These are phyloP conservation scores for Apostichopus californicus DNA, from an alignment of 35 echinoderm and acorn worm species.

Conservation along the genomic window DNA sequence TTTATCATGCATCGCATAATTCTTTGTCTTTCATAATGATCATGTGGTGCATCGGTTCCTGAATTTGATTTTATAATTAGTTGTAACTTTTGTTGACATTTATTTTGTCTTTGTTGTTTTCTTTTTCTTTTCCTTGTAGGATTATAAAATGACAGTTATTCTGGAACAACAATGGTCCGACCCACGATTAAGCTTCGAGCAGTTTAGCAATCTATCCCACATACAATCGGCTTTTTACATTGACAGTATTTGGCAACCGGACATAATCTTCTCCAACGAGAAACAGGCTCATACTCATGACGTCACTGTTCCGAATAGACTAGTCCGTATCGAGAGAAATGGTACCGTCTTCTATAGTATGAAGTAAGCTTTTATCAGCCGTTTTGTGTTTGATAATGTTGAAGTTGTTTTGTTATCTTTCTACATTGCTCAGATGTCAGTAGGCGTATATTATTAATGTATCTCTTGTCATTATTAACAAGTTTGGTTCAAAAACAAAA, in stretches of 20 bases:
- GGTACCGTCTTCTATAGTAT: constrained; percentile 77
- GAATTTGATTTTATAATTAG: too few relatives aligned
- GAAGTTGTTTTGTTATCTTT: too few relatives aligned
- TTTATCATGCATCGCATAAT: too few relatives aligned
- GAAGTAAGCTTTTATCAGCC: constrained; percentile 64
- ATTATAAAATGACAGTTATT: constrained; percentile 77
- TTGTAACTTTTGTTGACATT: too few relatives aligned
- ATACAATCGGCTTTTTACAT: constrained; percentile 47
- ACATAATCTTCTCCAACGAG: constrained; percentile 86
- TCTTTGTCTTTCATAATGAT: too few relatives aligned
- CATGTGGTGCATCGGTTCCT: too few relatives aligned
- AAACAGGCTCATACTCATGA: constrained; percentile 76
- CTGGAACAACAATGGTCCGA: constrained; percentile 75
- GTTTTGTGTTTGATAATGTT: too few relatives aligned
- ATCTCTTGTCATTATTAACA: too few relatives aligned
- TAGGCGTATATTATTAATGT: too few relatives aligned
- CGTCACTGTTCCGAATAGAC: constrained; percentile 73
- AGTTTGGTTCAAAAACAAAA: too few relatives aligned
- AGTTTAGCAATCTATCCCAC: constrained; percentile 20
- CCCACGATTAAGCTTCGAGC: constrained; percentile 58
- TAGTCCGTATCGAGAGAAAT: constrained; percentile 65
- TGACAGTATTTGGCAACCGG: constrained; percentile 74
- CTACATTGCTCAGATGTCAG: too few relatives aligned
- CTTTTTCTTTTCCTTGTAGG: constrained; percentile 42
- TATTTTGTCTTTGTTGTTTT: not conserved